These are phyloP conservation scores for Chiropotes sagulatus DNA, from an alignment of 2,797 vertebrate species.

Conservation along the genomic window DNA sequence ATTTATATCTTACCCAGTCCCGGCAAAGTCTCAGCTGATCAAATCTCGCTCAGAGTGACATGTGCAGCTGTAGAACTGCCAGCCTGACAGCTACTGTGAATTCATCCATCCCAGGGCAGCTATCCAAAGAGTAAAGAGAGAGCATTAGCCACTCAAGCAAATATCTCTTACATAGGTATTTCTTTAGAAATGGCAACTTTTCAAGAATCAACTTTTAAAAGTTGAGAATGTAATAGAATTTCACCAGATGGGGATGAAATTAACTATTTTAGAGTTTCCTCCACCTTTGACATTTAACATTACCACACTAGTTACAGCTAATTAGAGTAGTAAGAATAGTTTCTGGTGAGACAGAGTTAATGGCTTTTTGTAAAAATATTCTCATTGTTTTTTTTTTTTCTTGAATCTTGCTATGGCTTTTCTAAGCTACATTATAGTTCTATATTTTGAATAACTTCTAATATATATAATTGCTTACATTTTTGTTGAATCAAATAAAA, in stretches of 20 bases:
- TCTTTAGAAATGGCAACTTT: slow-evolving; percentile 51
- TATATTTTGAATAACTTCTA: not conserved
- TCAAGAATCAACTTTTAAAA: not conserved
- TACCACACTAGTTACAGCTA: not conserved
- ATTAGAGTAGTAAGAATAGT: not conserved
- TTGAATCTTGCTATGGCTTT: not conserved
- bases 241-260: not conserved
- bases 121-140: slow-evolving; percentile 60
- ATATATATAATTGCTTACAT: not conserved
- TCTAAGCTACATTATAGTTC: not conserved
- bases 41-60: slow-evolving; percentile 65
- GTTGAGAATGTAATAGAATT: not conserved
- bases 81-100: slow-evolving; percentile 50
- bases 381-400: not conserved
- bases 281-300: not conserved
- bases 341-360: not conserved
- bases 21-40: slow-evolving; percentile 55
- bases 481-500: not conserved
- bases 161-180: not conserved
- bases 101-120: slow-evolving; percentile 49
- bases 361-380: not conserved
- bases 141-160: not conserved
- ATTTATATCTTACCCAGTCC: slow-evolving; percentile 59
- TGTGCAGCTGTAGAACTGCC: slow-evolving; percentile 63
- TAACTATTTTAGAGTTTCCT: not conserved